Percentiles rank a stretch among this genome's conserved stretches.
Evolutionary conservation across 2,113 vertebrate genomes (phyloP).

Genomic region (Excalfactoria chinensis): DNA sequence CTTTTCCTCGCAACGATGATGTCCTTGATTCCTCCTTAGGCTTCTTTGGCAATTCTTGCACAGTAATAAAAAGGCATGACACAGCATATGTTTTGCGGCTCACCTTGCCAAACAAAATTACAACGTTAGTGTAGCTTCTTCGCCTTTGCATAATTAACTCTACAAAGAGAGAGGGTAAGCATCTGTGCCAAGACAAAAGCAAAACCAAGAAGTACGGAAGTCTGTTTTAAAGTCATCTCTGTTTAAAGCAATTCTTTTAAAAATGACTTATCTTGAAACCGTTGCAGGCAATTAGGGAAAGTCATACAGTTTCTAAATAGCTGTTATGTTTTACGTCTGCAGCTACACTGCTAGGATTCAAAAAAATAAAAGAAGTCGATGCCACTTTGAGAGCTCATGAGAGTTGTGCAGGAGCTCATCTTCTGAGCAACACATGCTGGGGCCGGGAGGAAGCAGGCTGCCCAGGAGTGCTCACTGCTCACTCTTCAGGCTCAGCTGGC

Average conservation of each 20-base stretch:
- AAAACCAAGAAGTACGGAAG: slow-evolving; percentile 50
- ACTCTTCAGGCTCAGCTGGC: background rate
- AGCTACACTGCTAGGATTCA: background rate
- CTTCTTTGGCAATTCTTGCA: slow-evolving; percentile 56
- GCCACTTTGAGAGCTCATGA: background rate
- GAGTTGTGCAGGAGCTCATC: background rate
- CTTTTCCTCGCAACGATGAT: slow-evolving; percentile 52
- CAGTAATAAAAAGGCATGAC: slow-evolving; percentile 69
- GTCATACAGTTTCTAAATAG: slow-evolving; percentile 61
- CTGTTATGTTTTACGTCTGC: slow-evolving; percentile 40
- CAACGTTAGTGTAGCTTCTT: slow-evolving; percentile 45
- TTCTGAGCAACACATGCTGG: background rate
- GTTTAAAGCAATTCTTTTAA: slow-evolving; percentile 39
- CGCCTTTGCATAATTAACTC: slow-evolving; percentile 66
- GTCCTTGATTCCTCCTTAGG: slow-evolving; percentile 69
- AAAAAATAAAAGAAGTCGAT: background rate
- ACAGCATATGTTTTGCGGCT: slow-evolving; percentile 62
- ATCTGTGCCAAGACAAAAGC: slow-evolving; percentile 50
- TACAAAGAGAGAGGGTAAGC: slow-evolving; percentile 42
- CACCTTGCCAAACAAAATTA: slow-evolving; percentile 55
- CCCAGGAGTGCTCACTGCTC: background rate
- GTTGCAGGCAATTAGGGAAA: slow-evolving; percentile 58
- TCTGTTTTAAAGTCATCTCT: slow-evolving; percentile 39
- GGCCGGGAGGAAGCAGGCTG: background rate
- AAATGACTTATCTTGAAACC: slow-evolving; percentile 66